Base-by-base conservation (phyloP, 1,140 invertebrate species). In the Brachionus koreanus region DNA sequence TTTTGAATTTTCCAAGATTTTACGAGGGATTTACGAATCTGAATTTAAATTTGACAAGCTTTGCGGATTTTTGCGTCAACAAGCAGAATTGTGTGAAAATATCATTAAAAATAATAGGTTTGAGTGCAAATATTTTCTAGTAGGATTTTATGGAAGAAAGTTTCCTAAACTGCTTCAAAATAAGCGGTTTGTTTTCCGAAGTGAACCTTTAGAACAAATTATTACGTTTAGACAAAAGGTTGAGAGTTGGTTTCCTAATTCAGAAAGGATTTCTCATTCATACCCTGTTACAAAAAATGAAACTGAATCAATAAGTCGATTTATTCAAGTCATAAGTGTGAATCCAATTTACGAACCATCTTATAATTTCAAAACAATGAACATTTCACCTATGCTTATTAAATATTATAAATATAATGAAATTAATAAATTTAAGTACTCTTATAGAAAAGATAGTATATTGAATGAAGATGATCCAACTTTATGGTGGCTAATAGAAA, bases 181-280 rank as follows among this genome's bases (percentile, higher is more conserved):
- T 61, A 57, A 65, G 57, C 76, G 35, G 7, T 79, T 79, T 43
- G 76, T 79, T 16, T 79, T 79, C 13, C 49, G 61, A 9, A 65
- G 76, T 25, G 76, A 79, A 25, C 76, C 76, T 39, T 16, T 79
- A 13, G 76, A 79, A n/a, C 76, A 79, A 79, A 79, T 79, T 33
- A 79, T 79, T 46, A 79, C 49, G 16, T 79, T 79, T 65, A 33
- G 76, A n/a, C 76, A 79, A 65, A 10, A 49, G 13, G 76, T 79
- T 4, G 76, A 79, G 19, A 61, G 49, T 43, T 79, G 76, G 76
- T 79, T 79, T 65, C 76, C 76, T 5, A 57, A 79, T 42, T 57
- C 76, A 12, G 37, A 23, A 16, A 23, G 76, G 33, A 79, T 79
- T 42, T 37, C 46, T 12, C 76, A 79, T 29, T 79, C 76, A 19